A percentile compares a stretch with the other conserved stretches of the same genome.
phyloP scores from a whole-genome alignment of 1,140 invertebrate species.

The Sitophilus oryzae region DNA sequence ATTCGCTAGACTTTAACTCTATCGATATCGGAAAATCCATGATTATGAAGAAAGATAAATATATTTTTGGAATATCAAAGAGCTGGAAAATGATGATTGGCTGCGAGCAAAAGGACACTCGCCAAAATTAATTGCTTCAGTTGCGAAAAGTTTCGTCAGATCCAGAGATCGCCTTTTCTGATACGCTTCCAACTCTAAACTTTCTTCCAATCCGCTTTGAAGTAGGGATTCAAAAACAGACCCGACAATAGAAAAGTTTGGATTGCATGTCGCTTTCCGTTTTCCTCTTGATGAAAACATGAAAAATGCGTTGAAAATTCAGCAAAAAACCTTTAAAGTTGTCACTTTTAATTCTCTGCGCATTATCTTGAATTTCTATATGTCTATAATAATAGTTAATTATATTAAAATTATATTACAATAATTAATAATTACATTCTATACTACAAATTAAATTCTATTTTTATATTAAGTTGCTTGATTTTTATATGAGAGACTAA shows the following conservation, averaged over 20 bases:
- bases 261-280: slow-evolving; percentile 7
- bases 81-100: neutral
- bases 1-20: no score
- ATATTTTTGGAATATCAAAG: neutral
- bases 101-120: neutral
- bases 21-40: no score
- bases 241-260: slow-evolving; percentile 2
- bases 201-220: slow-evolving; percentile 1
- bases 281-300: slow-evolving; percentile 1
- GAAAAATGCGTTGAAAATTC: slow-evolving; percentile 2
- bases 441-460: no score
- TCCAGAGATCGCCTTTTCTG: neutral
- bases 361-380: neutral
- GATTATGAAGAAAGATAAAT: no score
- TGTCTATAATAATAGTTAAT: no score
- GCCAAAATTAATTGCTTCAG: neutral
- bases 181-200: neutral
- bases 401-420: no score
- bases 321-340: neutral
- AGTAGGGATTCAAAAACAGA: neutral
- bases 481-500: no score
- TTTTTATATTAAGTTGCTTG: no score
- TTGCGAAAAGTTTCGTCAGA: neutral
- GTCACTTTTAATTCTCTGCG: neutral
- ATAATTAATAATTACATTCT: no score